These are phyloP conservation scores for Meliscaeva auricollis DNA, from an alignment of 2,888 invertebrate genomes.

Conservation along the genomic window DNA sequence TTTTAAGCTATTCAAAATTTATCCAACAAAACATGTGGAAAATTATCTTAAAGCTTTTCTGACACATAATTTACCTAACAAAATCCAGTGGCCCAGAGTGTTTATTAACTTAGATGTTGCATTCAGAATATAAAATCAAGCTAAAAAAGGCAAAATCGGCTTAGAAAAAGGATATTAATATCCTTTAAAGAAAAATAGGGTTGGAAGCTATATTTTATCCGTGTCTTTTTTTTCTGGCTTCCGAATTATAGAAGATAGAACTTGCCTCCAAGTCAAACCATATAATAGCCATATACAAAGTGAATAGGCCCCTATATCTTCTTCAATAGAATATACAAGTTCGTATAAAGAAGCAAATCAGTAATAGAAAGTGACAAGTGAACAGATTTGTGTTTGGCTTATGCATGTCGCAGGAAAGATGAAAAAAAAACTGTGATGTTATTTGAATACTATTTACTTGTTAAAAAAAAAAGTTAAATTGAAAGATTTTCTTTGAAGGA, in stretches of 20 bases:
- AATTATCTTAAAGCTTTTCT: no score
- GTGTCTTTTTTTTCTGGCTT: neutral
- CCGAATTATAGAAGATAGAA: neutral
- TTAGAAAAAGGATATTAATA: conserved; percentile 15
- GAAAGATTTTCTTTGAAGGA: neutral
- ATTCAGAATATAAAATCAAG: conserved; percentile 1
- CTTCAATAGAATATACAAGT: no score
- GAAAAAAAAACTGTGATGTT: neutral
- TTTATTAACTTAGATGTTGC: neutral
- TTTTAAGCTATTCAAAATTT: no score
- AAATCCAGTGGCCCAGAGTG: neutral
- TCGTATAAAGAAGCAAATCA: neutral
- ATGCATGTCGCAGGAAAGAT: neutral
- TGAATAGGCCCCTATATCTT: neutral
- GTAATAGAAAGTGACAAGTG: conserved; percentile 13
- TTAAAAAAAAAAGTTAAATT: conserved; percentile 5
- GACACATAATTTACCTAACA: no score
- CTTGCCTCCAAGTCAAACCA: conserved; percentile 13
- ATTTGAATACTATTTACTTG: no score
- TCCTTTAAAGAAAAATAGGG: conserved; percentile 16
- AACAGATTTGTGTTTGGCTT: conserved; percentile 20
- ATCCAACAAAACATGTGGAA: no score
- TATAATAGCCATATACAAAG: neutral
- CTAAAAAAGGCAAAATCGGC: neutral
- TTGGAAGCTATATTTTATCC: conserved; percentile 9